These are phyloP conservation scores for Alectoris magna DNA, from an alignment of 2,797 vertebrate genomes.

Conservation along the genomic window DNA sequence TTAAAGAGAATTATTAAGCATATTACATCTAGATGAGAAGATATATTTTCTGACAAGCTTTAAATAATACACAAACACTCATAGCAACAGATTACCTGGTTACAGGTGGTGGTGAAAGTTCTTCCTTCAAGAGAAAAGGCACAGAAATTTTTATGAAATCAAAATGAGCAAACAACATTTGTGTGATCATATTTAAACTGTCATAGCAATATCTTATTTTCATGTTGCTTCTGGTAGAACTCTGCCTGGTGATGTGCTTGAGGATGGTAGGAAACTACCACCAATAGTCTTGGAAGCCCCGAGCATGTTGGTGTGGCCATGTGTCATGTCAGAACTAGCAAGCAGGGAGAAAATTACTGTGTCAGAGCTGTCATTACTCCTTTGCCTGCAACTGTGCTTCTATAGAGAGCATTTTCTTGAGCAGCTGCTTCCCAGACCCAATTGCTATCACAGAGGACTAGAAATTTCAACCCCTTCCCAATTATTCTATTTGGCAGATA, in stretches of 20 bases:
- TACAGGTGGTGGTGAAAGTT: conserved; percentile 42
- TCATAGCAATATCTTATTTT: not conserved
- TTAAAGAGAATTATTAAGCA: not conserved
- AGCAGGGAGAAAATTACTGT: not conserved
- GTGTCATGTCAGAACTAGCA: not conserved
- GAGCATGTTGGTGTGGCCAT: not conserved
- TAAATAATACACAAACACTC: not conserved
- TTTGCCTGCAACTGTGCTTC: not conserved
- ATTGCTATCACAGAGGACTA: not conserved
- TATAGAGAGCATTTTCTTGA: not conserved
- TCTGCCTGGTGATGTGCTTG: not conserved
- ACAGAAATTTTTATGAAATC: not conserved
- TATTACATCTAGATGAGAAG: not conserved
- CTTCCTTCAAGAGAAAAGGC: conserved; percentile 61
- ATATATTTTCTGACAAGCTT: not conserved
- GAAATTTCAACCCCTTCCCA: not conserved
- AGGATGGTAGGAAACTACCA: not conserved
- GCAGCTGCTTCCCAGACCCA: not conserved
- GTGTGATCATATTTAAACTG: not conserved
- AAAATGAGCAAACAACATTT: not conserved
- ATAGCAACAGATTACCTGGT: conserved; percentile 61
- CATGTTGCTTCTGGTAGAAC: not conserved
- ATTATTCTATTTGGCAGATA: not conserved
- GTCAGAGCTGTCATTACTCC: conserved; percentile 20
- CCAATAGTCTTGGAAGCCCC: not conserved